Base-by-base conservation (phyloP, 2,888 invertebrate species). In the Aphodius sticticus region DNA sequence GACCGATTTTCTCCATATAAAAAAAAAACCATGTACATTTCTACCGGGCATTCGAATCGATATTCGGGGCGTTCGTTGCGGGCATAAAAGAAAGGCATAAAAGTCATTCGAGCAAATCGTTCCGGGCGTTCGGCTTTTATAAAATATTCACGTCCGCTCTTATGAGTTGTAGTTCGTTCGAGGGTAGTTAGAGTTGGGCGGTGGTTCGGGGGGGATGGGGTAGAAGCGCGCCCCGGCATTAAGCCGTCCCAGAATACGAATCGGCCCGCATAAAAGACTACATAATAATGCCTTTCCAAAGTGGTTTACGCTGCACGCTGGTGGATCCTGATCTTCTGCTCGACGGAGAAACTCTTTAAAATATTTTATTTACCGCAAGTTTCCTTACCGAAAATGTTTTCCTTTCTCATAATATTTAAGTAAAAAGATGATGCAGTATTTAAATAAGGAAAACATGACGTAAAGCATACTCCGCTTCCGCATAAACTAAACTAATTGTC, bases 11-110 rank as follows among this genome's bases (percentile, higher is more conserved):
- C 53, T 53, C 53, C 53, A 53, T 5, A 53, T 53, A 53, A 53
- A 53, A 53, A 53, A 53, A 53, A 26, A 26, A 53, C 53, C 53
- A n/a, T n/a, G n/a, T 12, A 53, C 53, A 53, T 53, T 53, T 53
- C 53, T 53, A 53, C 53, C 53, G 53, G 53, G 53, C 53, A 53
- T 53, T 53, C 53, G 53, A 53, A 53, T 53, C 53, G 53, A 53
- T 53, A 53, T 53, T 53, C 53, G 9, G 9, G 53, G 53, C 53
- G 53, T 53, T 53, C 7, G 26, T 26, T 26, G 26, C 26, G 9
- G 53, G 53, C 12, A 53, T 53, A 53, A 53, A 53, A 53, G 53
- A 53, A 53, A 53, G 53, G 53, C 53, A 53, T 53, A 53, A 53
- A 53, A 53, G 53, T 53, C 9, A 53, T 26, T 53, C 53, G 53